These are phyloP conservation scores for Panthera tigris DNA, from an alignment of 2,113 vertebrate species.

Conservation along the genomic window DNA sequence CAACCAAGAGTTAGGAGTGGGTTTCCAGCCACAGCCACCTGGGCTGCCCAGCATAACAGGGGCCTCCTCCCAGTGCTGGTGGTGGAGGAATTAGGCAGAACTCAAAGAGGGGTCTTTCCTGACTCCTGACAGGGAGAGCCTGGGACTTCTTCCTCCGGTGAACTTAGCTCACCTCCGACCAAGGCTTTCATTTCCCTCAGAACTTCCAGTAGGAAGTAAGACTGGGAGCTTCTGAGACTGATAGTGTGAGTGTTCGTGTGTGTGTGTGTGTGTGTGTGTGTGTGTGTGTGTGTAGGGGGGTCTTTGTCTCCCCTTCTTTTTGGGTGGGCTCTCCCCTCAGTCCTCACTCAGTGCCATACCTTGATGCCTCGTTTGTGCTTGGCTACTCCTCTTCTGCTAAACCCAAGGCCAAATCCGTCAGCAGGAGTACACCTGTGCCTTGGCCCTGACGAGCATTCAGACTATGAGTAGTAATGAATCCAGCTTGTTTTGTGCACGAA, in stretches of 20 bases:
- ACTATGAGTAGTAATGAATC: neutral
- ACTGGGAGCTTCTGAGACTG: neutral
- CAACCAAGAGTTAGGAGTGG: neutral
- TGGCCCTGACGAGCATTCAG: neutral
- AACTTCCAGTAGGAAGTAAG: neutral
- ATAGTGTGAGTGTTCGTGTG: neutral
- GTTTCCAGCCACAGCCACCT: neutral
- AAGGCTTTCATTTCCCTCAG: neutral
- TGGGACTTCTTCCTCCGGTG: neutral
- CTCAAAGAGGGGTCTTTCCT: neutral
- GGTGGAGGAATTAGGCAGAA: accelerated
- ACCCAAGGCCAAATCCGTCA: neutral
- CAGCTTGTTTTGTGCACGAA: neutral
- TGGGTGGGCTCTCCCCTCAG: neutral
- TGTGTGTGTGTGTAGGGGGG: no score
- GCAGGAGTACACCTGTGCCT: neutral
- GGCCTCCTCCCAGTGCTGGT: no score
- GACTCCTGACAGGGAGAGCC: neutral
- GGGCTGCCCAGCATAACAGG: accelerated
- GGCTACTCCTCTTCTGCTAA: neutral
- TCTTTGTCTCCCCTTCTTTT: neutral
- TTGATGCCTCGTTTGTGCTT: neutral
- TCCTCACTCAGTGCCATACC: neutral
- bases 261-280: no score
- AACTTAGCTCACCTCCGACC: neutral